phyloP scores from a whole-genome alignment of 1,140 invertebrate species.

The Solenopsis fugax region DNA sequence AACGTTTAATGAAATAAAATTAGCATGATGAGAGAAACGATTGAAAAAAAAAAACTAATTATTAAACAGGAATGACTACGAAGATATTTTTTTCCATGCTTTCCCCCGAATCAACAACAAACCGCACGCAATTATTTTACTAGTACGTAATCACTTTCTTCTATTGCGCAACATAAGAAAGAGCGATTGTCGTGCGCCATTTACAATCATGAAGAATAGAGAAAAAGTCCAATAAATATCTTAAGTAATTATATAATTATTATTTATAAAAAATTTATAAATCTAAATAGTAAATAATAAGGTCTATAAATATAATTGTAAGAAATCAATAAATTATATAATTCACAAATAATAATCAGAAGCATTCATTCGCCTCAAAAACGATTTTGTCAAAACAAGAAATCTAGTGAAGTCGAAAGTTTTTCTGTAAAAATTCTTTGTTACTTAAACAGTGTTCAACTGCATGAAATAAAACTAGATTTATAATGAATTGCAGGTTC shows the following conservation, averaged over 20 bases:
- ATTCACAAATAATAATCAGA: neutral
- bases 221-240: neutral
- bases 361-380: neutral
- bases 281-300: conserved; percentile 5
- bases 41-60: neutral
- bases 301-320: neutral
- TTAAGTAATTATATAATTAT: neutral
- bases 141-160: conserved; percentile 33
- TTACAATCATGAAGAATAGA: neutral
- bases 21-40: neutral
- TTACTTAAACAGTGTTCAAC: neutral
- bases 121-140: conserved; percentile 2
- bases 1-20: neutral
- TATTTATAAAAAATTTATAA: neutral
- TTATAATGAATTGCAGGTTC: conserved; percentile 76
- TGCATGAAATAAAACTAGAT: neutral
- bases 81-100: neutral
- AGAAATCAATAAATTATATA: neutral
- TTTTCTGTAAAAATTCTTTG: neutral
- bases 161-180: conserved; percentile 14
- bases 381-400: neutral
- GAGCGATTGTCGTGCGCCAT: neutral
- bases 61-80: neutral
- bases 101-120: neutral
- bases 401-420: neutral